Percentiles rank a stretch among this genome's conserved stretches.
phyloP scores from a whole-genome alignment of 1,140 invertebrate genomes.

The Nebria ingens region DNA sequence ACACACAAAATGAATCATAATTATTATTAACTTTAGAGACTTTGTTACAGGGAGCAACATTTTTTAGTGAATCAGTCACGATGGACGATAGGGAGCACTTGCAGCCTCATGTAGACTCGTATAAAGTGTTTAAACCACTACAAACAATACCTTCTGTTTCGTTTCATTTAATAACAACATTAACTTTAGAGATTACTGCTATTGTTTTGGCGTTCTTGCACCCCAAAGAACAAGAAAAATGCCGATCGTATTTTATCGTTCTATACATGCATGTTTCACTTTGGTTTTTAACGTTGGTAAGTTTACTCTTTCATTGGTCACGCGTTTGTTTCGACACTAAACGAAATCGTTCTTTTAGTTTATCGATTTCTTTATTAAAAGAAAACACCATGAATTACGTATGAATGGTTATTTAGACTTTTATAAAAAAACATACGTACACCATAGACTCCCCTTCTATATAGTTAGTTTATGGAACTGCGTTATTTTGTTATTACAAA shows the following conservation, averaged over 20 bases:
- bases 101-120: conserved; percentile 39
- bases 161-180: conserved; percentile 39
- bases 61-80: conserved; percentile 41
- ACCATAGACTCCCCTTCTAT: conserved; percentile 48
- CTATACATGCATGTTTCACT: conserved; percentile 50
- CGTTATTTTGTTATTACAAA: conserved; percentile 44
- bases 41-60: conserved; percentile 40
- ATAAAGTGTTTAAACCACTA: conserved; percentile 40
- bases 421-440: conserved; percentile 48
- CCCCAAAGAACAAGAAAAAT: conserved; percentile 43
- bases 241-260: conserved; percentile 54
- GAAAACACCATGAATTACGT: conserved; percentile 45
- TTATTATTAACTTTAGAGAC: conserved; percentile 1
- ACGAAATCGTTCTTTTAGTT: conserved; percentile 31
- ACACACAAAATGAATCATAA: conserved; percentile 9
- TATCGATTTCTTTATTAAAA: conserved; percentile 44
- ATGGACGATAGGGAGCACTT: conserved; percentile 43
- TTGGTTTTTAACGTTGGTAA: conserved; percentile 49
- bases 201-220: conserved; percentile 44
- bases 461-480: conserved; percentile 52
- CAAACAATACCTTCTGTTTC: conserved; percentile 35
- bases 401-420: conserved; percentile 56
- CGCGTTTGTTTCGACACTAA: neutral
- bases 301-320: conserved; percentile 18
- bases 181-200: conserved; percentile 44